These are phyloP conservation scores for Pachycephus smyrnensis DNA, from an alignment of 2,888 invertebrate genomes.

Conservation along the genomic window DNA sequence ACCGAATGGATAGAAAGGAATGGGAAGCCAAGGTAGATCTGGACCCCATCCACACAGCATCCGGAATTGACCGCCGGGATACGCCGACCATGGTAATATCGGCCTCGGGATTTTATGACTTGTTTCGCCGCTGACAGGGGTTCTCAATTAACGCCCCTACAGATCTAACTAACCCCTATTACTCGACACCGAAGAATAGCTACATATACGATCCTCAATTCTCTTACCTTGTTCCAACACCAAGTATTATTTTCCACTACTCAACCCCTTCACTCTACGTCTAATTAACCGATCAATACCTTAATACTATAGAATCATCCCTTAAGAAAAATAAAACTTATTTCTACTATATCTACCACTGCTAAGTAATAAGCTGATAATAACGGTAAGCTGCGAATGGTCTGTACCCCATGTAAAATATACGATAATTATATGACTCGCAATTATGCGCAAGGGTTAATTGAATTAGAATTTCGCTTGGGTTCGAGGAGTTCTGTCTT, in stretches of 20 bases:
- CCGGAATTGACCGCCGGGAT: constrained; percentile 43
- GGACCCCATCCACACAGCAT: constrained; percentile 28
- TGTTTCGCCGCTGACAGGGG: constrained; percentile 36
- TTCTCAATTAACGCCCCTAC: constrained; percentile 31
- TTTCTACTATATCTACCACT: too few relatives aligned
- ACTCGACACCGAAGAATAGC: not conserved
- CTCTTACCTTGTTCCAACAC: not conserved
- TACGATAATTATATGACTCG: constrained; percentile 52
- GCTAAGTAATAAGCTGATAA: not conserved
- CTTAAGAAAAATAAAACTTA: too few relatives aligned
- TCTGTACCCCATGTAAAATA: constrained; percentile 38
- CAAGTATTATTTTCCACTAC: not conserved
- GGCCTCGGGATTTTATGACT: constrained; percentile 42
- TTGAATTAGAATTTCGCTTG: constrained; percentile 58
- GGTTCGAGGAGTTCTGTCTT: constrained; percentile 27
- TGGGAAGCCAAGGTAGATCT: constrained; percentile 20
- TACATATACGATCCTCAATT: not conserved
- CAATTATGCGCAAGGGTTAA: constrained; percentile 55
- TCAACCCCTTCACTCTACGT: not conserved
- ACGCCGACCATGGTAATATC: constrained; percentile 42
- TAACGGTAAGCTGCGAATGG: not conserved
- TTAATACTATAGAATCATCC: too few relatives aligned
- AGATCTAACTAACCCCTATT: not conserved
- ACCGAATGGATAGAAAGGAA: constrained; percentile 19
- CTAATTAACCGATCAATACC: too few relatives aligned